Percentiles rank a stretch among this genome's conserved stretches.
Conservation (phyloP, 2,113 vertebrate genomes). For the Vimba vimba region DNA sequence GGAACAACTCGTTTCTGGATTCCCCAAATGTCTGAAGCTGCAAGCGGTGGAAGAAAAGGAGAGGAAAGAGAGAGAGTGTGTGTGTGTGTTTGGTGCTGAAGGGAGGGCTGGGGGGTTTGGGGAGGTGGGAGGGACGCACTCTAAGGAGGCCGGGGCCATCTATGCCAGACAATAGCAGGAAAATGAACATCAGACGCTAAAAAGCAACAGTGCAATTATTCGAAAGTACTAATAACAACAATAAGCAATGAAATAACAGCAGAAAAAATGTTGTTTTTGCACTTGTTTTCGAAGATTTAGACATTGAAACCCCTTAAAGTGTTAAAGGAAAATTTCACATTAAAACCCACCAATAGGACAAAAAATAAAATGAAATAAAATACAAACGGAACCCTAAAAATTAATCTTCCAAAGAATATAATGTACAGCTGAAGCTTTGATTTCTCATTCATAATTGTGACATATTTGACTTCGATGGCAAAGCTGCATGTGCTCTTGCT, state of each 20-base stretch:
- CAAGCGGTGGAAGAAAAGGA: conserved; percentile 59
- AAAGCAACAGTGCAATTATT: conserved; percentile 71
- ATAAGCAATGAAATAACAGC: conserved; percentile 66
- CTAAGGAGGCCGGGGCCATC: conserved; percentile 65
- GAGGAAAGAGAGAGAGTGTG: conserved; percentile 49
- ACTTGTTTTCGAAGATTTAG: neutral
- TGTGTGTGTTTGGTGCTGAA: conserved; percentile 39
- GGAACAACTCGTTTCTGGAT: conserved; percentile 64
- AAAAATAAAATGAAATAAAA: neutral
- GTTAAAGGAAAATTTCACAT: neutral
- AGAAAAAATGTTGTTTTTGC: conserved; percentile 51
- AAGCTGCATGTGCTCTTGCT: neutral
- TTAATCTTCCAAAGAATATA: neutral
- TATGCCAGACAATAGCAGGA: conserved; percentile 76
- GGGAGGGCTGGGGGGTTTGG: conserved; percentile 44
- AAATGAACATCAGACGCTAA: conserved; percentile 73
- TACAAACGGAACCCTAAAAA: neutral
- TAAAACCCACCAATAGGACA: neutral
- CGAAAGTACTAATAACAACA: conserved; percentile 58
- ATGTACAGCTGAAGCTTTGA: neutral
- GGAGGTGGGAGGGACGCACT: conserved; percentile 66
- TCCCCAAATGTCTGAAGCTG: conserved; percentile 65
- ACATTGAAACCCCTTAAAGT: neutral
- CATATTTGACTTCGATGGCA: neutral
- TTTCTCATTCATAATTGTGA: neutral